Evolutionary conservation across 1,140 invertebrate species (phyloP).

Genomic region (Galleria mellonella): DNA sequence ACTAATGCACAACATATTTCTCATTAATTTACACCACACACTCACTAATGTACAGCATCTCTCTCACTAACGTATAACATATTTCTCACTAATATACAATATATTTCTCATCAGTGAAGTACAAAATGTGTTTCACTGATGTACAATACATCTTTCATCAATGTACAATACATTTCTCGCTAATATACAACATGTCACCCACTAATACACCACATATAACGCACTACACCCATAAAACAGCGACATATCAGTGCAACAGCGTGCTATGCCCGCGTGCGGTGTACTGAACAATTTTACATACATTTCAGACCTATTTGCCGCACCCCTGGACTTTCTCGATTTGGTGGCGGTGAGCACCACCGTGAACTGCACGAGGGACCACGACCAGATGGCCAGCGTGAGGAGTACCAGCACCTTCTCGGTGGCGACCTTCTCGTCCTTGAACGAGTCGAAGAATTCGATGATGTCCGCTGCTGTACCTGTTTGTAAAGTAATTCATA

Average conservation of each 20-base stretch:
- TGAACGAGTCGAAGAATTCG: conserved; percentile 97
- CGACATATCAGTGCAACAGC: neutral
- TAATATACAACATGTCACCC: no score
- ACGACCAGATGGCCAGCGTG: conserved; percentile 90
- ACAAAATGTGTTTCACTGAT: no score
- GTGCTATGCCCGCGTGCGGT: conserved; percentile 30
- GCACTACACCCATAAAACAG: neutral
- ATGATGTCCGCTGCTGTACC: conserved; percentile 95
- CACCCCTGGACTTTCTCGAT: conserved; percentile 82
- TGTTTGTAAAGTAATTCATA: conserved; percentile 29
- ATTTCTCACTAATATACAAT: no score
- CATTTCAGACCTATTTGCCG: conserved; percentile 73
- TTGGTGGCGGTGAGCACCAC: conserved; percentile 92
- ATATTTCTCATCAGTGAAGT: no score
- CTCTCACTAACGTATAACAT: no score
- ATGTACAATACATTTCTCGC: no score
- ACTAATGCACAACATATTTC: no score
- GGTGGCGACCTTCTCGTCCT: conserved; percentile 85
- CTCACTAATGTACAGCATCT: no score
- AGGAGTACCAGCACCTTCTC: conserved; percentile 84
- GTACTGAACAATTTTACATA: conserved; percentile 35
- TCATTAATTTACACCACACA: no score
- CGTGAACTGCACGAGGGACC: conserved; percentile 93
- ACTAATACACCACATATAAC: no score
- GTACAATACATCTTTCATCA: no score